Evolutionary conservation across 2,113 vertebrate genomes (phyloP).

Genomic region (Acinonyx jubatus): DNA sequence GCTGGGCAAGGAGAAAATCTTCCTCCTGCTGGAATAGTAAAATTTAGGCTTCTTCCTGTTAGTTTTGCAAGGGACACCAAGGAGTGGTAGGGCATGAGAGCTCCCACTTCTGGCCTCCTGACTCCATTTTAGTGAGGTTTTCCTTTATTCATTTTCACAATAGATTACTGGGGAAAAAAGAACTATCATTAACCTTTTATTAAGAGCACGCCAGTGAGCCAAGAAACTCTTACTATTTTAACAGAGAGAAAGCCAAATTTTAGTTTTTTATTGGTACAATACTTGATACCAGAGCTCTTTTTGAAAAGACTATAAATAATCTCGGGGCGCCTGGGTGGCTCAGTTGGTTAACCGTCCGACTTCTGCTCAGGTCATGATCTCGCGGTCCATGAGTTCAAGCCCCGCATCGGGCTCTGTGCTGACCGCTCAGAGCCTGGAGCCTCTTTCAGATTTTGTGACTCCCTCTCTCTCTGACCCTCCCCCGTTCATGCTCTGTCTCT

Average conservation of each 20-base stretch:
- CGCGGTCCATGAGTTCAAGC: too few relatives aligned
- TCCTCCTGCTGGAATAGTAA: background rate
- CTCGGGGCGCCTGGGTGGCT: too few relatives aligned
- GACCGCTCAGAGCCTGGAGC: too few relatives aligned
- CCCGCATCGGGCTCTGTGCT: too few relatives aligned
- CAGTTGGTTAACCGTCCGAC: too few relatives aligned
- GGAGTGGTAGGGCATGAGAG: background rate
- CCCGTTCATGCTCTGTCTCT: too few relatives aligned
- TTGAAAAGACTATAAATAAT: background rate
- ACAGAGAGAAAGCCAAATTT: background rate
- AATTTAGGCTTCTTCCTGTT: background rate
- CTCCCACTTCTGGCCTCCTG: background rate
- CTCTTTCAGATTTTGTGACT: too few relatives aligned
- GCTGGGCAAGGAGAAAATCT: background rate
- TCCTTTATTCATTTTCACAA: background rate
- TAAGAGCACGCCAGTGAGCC: background rate
- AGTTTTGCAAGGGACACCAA: background rate
- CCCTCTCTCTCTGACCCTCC: too few relatives aligned
- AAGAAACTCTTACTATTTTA: background rate
- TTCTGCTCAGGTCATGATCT: too few relatives aligned
- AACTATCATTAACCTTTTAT: background rate
- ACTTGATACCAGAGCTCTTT: background rate
- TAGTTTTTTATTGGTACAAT: background rate
- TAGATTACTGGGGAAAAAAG: background rate
- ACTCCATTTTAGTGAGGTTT: background rate